Evolutionary conservation across 2,888 invertebrate species (phyloP).

Genomic region (Callyntrura sp.): DNA sequence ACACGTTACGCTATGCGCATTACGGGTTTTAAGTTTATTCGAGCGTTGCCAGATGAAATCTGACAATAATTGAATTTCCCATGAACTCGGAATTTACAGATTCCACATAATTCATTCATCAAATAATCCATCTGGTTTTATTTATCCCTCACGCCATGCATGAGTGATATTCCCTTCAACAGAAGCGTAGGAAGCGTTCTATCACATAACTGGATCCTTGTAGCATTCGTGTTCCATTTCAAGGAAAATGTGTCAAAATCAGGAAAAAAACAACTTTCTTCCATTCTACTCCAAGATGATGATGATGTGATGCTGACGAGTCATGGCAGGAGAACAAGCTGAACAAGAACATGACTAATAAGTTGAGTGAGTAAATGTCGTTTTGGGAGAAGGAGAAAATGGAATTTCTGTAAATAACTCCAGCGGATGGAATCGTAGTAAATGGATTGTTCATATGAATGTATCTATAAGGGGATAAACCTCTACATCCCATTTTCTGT

Average conservation of each 20-base stretch:
- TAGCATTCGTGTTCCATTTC: neutral
- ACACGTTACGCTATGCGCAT: too few species aligned
- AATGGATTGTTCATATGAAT: neutral
- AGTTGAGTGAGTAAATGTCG: neutral
- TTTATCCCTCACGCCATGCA: neutral
- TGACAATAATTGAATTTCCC: neutral
- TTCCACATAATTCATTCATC: neutral
- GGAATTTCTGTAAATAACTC: neutral
- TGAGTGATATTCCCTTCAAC: neutral
- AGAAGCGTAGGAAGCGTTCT: neutral
- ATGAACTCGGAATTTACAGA: neutral
- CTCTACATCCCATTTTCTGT: too few species aligned
- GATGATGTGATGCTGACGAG: neutral
- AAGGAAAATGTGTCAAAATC: slow-evolving; percentile 15
- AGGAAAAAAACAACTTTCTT: slow-evolving; percentile 27
- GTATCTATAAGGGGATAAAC: too few species aligned
- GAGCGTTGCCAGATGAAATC: neutral
- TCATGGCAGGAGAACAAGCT: neutral
- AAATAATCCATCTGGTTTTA: slow-evolving; percentile 26
- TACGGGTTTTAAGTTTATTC: too few species aligned
- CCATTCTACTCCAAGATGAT: neutral
- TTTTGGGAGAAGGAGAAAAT: slow-evolving; percentile 28
- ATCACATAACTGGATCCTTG: neutral
- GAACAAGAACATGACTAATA: too few species aligned
- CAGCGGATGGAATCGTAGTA: too few species aligned